These are phyloP conservation scores for Urocitellus parryii DNA, from an alignment of 2,113 vertebrate species.

Conservation along the genomic window DNA sequence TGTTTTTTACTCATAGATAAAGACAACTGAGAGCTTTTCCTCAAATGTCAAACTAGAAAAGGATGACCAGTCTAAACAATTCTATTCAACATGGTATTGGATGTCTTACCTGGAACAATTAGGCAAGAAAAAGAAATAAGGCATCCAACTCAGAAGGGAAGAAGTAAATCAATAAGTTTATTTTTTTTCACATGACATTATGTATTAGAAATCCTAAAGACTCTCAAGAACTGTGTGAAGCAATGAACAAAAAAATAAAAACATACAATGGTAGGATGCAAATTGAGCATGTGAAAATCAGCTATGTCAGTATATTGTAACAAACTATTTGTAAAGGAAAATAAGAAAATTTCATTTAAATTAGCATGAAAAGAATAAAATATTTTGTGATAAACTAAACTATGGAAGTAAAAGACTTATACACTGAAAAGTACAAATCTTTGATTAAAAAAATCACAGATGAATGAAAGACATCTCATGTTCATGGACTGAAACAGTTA, in stretches of 20 bases:
- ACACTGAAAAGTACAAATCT: background rate
- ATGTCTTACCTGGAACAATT: background rate
- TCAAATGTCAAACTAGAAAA: background rate
- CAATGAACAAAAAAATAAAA: background rate
- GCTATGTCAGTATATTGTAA: background rate
- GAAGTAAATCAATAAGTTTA: background rate
- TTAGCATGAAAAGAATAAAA: background rate
- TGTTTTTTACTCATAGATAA: too few species aligned
- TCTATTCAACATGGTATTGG: background rate
- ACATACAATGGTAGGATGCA: background rate
- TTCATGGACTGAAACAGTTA: background rate
- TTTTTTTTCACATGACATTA: background rate
- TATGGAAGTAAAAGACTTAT: background rate
- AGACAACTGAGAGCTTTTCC: too few species aligned
- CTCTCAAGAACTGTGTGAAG: background rate
- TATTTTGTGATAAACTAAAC: background rate
- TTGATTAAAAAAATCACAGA: background rate
- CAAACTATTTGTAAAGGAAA: background rate
- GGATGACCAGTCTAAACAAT: background rate
- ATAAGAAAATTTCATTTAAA: background rate
- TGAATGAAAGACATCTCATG: background rate
- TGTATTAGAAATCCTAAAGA: background rate
- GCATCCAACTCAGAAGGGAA: background rate
- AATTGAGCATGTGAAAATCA: background rate
- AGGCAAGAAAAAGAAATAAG: background rate